Evolutionary conservation across 2,888 invertebrate genomes (phyloP), one percentile per base, ranked within the genome.

Genomic region (Mycalesis mineus): DNA sequence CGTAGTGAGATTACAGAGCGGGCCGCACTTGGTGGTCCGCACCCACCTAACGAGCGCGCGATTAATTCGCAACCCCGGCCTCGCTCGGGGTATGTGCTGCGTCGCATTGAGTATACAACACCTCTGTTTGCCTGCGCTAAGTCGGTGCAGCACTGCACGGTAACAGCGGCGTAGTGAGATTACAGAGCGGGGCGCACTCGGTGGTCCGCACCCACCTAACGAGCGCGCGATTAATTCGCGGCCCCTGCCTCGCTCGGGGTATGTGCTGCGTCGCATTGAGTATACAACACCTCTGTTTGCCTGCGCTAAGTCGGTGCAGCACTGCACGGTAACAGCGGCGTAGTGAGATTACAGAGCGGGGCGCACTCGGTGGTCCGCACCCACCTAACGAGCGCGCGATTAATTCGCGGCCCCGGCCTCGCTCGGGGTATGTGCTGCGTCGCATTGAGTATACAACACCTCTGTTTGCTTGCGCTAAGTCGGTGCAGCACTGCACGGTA

Each of bases 131-230:
- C n/a, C n/a, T n/a, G n/a, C n/a, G n/a, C n/a, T n/a, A 28, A 28
- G n/a, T 9, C 11, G 36, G 36, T 11, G 9, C 8, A 1, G 2
- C 33, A 1, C 1, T 3, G 69, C 60, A 68, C 81, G 69, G 70
- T 59, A 80, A 78, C 39, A 74, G 73, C 74, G 68, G 29, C 63
- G 61, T 68, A 22, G 65, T 65, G 83, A 73, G 81, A 83, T 84
- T 84, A 84, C 84, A 80, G 83, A 80, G 78, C 72, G 68, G n/a
- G 74, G 74, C 77, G 82, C 82, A 75, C 72, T 72, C 77, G 84
- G 83, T 82, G 83, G 82, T 82, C 70, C 66, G 65, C 68, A 63
- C 68, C 64, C 67, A 63, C 63, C 65, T 57, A 59, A 67, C 69
- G 65, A 64, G 60, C 57, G 65, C 55, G 58, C 68, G 69, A 70